A percentile compares a stretch with the other conserved stretches of the same genome.
Evolutionary conservation across 2,888 invertebrate genomes (phyloP).

Genomic region (Ptychoptera contaminata): DNA sequence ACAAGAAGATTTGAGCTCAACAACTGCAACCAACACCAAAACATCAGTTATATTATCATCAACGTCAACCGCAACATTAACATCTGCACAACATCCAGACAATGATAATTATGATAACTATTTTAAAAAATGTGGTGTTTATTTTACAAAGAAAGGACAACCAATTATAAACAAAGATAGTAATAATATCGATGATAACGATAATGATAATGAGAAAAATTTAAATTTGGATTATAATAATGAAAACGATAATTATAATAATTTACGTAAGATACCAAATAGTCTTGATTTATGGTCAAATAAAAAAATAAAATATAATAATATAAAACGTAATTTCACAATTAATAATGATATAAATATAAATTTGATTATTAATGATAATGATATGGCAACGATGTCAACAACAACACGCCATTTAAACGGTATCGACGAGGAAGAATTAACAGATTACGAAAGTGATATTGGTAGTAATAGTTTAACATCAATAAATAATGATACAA

Average conservation of each 20-base stretch:
- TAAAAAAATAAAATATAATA: too few species aligned
- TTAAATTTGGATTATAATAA: not conserved
- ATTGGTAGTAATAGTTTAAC: constrained; percentile 11
- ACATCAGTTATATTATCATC: not conserved
- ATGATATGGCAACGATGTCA: not conserved
- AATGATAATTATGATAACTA: constrained; percentile 7
- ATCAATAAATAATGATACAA: constrained; percentile 1
- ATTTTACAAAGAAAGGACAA: constrained; percentile 6
- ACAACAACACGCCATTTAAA: constrained; percentile 3
- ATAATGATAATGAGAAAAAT: constrained; percentile 23
- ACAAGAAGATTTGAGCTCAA: constrained; percentile 29
- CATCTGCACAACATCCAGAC: constrained; percentile 6
- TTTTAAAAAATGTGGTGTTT: constrained; percentile 7
- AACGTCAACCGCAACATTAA: too few species aligned
- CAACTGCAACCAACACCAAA: constrained; percentile 13
- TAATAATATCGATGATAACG: constrained; percentile 13
- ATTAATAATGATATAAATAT: constrained; percentile 1
- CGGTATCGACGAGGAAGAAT: constrained; percentile 9
- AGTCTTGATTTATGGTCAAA: too few species aligned
- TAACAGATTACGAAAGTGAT: constrained; percentile 11
- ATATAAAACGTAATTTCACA: not conserved
- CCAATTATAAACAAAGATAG: constrained; percentile 14
- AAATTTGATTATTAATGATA: not conserved
- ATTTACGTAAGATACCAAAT: not conserved
- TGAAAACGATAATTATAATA: constrained; percentile 2